Percentiles rank a stretch among this genome's conserved stretches.
Conservation (phyloP, 2,113 vertebrate species). For the Periophthalmodon schlosseri region DNA sequence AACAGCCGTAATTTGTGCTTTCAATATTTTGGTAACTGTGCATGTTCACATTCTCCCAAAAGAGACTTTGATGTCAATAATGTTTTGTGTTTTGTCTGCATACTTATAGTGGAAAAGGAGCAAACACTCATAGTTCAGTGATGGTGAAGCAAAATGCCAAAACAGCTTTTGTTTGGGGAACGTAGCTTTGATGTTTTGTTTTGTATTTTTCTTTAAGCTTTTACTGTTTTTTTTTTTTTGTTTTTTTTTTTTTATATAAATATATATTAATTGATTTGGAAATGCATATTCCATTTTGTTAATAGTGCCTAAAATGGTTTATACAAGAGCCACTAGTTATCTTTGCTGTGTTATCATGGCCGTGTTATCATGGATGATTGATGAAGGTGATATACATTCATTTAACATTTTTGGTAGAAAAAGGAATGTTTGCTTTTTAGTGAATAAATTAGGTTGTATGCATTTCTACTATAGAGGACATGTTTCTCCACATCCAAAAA, state of each 20-base stretch:
- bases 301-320: not conserved
- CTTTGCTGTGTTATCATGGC: not conserved
- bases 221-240: no score
- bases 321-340: not conserved
- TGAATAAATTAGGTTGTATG: no score
- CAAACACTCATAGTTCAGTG: no score
- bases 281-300: not conserved
- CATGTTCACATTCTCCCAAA: not conserved
- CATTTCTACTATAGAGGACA: no score
- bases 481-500: no score
- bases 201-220: no score
- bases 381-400: no score
- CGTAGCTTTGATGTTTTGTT: not conserved
- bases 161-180: not conserved
- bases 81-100: not conserved
- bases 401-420: no score
- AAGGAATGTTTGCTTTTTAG: no score
- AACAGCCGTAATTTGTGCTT: not conserved
- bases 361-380: no score
- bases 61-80: conserved; percentile 6
- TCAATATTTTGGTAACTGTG: not conserved
- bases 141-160: not conserved
- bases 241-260: no score
- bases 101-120: not conserved
- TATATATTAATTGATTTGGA: not conserved